Evolutionary conservation across 2,888 invertebrate species (phyloP), one percentile per base, ranked within the genome.

Genomic region (Rhagium mordax): DNA sequence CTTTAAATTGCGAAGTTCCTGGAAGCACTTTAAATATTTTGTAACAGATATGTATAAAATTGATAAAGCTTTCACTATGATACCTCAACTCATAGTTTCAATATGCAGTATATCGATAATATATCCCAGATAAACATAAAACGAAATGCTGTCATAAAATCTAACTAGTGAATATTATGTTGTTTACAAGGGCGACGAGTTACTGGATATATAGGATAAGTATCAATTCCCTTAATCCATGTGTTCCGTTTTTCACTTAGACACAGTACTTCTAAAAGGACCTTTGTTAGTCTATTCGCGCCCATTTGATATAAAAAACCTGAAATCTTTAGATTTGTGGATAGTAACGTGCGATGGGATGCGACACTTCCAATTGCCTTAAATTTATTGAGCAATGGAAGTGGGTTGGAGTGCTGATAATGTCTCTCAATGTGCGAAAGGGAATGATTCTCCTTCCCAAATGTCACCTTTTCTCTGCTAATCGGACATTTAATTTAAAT

Each of bases 401-500:
- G 61, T 53, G 53, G 51, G 21, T 18, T 53, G 7, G 49, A 33
- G 51, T 48, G 53, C 61, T 61, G 69, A 69, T 69, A 69, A 69
- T 61, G 69, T 69, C 69, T 53, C 65, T 69, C 59, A 61, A 61
- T 47, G 49, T 21, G 49, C 29, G 41, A 53, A 69, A 61, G 41
- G 27, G 29, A 24, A 33, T 24, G 51, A 20, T 21, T 48, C 59
- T 49, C 61, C 24, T 61, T 49, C 61, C 61, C 60, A 61, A 69
- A 27, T 27, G 61, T 61, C 55, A 61, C 60, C 69, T 51, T 68
- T 27, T 41, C 48, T 33, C 55, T 41, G 57, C 51, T 57, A 67
- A 67, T 67, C 67, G 67, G 67, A 67, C 67, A 27, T 67, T 67
- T 67, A 67, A 67, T 67, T 67, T 67, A 67, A 67, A 57, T 47